A percentile compares a stretch with the other conserved stretches of the same genome.
Conservation (phyloP, 2,888 invertebrate genomes). For the Ommatoiulus sabulosus region DNA sequence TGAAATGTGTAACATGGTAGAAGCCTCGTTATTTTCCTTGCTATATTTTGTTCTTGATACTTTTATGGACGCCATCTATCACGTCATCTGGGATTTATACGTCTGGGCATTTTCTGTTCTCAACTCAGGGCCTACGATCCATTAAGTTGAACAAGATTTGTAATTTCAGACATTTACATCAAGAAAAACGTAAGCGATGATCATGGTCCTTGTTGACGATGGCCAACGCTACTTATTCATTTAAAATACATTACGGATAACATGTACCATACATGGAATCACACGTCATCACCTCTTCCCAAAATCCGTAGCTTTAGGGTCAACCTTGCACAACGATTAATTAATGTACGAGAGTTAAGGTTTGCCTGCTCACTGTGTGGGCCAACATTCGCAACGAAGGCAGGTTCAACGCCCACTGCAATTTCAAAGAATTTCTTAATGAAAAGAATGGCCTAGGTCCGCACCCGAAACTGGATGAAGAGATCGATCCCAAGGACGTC, state of each 20-base stretch:
- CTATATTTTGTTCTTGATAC: background rate
- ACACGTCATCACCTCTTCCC: background rate
- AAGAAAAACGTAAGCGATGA: no score
- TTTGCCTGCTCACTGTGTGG: background rate
- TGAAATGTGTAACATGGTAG: background rate
- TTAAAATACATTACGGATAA: no score
- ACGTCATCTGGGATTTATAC: background rate
- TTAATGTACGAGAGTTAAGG: background rate
- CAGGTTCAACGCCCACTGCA: background rate
- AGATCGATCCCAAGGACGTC: slow-evolving; percentile 1
- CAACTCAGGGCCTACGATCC: background rate
- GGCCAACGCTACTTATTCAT: no score
- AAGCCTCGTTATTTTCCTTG: background rate
- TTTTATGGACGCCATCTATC: background rate
- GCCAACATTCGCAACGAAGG: slow-evolving; percentile 1
- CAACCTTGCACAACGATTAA: background rate
- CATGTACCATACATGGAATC: background rate
- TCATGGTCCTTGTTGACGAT: no score
- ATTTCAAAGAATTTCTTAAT: slow-evolving; percentile 27
- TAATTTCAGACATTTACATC: no score
- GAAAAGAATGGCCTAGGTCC: background rate
- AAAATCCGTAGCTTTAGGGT: background rate
- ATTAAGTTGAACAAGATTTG: no score
- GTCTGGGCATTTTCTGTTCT: background rate
- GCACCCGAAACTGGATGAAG: background rate